Conservation (phyloP, 2,888 invertebrate species). For the Ceriagrion tenellum region DNA sequence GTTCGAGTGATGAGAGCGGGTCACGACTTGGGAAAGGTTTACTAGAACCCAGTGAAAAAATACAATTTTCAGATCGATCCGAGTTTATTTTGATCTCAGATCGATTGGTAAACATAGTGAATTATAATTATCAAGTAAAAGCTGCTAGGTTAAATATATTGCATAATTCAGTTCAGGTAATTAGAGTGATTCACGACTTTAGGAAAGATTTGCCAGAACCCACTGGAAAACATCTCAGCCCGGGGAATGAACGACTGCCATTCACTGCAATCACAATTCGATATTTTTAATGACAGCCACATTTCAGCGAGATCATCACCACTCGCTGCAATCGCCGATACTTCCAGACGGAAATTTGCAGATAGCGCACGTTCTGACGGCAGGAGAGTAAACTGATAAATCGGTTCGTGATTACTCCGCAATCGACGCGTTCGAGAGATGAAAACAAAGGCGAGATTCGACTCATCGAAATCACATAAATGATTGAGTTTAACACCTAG, state of each 20-base stretch:
- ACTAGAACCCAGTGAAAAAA: no score
- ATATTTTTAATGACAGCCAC: not conserved
- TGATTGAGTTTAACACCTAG: conserved; percentile 1
- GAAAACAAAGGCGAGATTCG: not conserved
- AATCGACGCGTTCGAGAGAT: not conserved
- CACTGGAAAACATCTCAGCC: no score
- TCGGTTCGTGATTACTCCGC: not conserved
- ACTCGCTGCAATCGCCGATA: not conserved
- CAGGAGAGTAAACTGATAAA: not conserved
- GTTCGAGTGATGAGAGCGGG: no score
- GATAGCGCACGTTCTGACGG: not conserved
- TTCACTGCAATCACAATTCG: not conserved
- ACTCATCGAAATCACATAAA: not conserved
- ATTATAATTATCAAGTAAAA: no score
- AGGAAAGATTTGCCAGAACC: no score
- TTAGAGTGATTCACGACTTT: no score
- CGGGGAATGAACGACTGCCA: not conserved
- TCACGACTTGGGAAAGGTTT: no score
- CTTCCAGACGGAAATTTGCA: not conserved
- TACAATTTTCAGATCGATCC: no score
- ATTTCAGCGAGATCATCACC: not conserved
- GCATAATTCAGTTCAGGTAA: no score
- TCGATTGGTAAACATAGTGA: no score
- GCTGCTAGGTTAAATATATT: no score
- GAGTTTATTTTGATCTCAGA: no score